Percentiles rank a stretch among this genome's conserved stretches.
Evolutionary conservation across 1,140 invertebrate species (phyloP).

Genomic region (Drosophila tristis): DNA sequence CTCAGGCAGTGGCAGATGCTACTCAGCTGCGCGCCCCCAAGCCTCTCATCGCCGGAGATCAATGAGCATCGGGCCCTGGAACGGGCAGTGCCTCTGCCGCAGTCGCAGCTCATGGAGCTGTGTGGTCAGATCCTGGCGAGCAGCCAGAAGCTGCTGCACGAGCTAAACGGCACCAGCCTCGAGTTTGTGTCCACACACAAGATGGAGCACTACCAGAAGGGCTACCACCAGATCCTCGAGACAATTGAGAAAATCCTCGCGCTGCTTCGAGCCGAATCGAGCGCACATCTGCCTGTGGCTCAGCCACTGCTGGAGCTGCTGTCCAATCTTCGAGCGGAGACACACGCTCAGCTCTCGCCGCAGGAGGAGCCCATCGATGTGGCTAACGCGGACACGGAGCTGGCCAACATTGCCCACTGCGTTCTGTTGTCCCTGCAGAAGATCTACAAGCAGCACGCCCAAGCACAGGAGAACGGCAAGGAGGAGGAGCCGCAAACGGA

Average conservation of each 20-base stretch:
- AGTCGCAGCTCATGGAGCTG: conserved; percentile 30
- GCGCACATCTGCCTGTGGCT: conserved; percentile 62
- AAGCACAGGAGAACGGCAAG: conserved; percentile 20
- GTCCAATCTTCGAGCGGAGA: conserved; percentile 4
- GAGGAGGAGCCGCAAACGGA: conserved; percentile 26
- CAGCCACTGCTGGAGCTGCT: conserved; percentile 61
- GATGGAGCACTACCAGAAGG: conserved; percentile 27
- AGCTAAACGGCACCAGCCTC: conserved; percentile 33
- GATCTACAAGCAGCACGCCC: conserved; percentile 88
- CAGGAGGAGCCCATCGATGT: conserved; percentile 39
- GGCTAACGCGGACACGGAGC: conserved; percentile 68
- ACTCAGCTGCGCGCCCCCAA: conserved; percentile 56
- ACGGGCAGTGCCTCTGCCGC: conserved; percentile 11
- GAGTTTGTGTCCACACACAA: conserved; percentile 50
- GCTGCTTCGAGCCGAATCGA: conserved; percentile 17
- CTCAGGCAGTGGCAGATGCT: conserved; percentile 67
- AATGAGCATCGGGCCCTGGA: conserved; percentile 32
- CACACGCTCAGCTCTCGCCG: too few species aligned
- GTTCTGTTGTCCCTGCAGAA: conserved; percentile 89
- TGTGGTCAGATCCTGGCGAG: conserved; percentile 42
- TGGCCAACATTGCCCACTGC: conserved; percentile 86
- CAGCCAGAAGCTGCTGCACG: conserved; percentile 39
- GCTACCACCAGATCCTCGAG: conserved; percentile 39
- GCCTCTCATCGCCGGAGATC: not conserved
- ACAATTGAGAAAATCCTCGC: conserved; percentile 41